phyloP scores from a whole-genome alignment of 2,797 vertebrate genomes.

The Choloepus didactylus region DNA sequence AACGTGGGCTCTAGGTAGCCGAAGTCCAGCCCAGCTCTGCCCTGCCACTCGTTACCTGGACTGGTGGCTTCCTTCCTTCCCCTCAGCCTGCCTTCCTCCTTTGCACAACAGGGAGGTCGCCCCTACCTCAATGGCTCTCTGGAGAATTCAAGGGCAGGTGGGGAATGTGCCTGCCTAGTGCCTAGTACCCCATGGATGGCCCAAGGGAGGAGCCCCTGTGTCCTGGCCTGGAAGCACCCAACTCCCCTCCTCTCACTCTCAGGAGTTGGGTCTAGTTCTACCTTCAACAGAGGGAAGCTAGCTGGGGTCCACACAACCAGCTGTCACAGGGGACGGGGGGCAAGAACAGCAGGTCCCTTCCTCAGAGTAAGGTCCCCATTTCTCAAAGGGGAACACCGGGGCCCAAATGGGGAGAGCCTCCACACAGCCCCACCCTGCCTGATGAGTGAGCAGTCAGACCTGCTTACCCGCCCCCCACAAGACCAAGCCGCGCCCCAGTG shows the following conservation, averaged over 20 bases:
- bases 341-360: not conserved
- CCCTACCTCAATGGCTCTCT: not conserved
- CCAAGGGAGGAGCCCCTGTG: not conserved
- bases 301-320: not conserved
- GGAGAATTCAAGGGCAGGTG: not conserved
- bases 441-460: slow-evolving; percentile 80
- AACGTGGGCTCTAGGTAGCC: not conserved
- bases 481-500: slow-evolving; percentile 43
- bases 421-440: slow-evolving; percentile 53
- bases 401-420: slow-evolving; percentile 22
- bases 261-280: not conserved
- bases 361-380: not conserved
- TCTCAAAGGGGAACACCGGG: slow-evolving; percentile 22
- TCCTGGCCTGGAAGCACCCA: not conserved
- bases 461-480: not conserved
- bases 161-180: not conserved
- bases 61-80: not conserved
- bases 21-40: not conserved
- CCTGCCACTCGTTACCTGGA: not conserved
- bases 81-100: not conserved
- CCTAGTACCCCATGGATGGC: not conserved
- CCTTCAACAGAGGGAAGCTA: not conserved
- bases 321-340: not conserved
- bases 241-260: not conserved
- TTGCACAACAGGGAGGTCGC: not conserved